These are phyloP conservation scores for Drosophila hydei DNA, from an alignment of 1,140 invertebrate genomes.

Conservation along the genomic window DNA sequence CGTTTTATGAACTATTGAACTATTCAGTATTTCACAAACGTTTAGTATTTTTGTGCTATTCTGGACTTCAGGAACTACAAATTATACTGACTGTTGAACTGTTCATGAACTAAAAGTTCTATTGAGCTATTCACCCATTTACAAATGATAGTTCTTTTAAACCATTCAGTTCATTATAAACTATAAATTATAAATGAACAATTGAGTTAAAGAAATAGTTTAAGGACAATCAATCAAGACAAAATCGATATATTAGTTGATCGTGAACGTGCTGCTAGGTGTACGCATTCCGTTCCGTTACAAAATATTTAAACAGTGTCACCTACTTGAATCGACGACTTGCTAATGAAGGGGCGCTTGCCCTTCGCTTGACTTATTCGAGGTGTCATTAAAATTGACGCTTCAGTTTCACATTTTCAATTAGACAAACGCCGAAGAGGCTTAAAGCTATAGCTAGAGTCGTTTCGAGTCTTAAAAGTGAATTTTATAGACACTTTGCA, in stretches of 20 bases:
- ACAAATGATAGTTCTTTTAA: background rate
- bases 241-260: too few relatives aligned
- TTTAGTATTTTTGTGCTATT: too few relatives aligned
- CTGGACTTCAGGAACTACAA: too few relatives aligned
- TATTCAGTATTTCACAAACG: too few relatives aligned
- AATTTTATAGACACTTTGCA: conserved; percentile 1
- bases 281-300: conserved; percentile 2
- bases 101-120: background rate
- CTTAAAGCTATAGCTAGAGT: too few relatives aligned
- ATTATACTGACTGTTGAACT: too few relatives aligned
- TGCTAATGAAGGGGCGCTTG: conserved; percentile 54
- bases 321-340: conserved; percentile 42
- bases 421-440: background rate
- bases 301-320: conserved; percentile 33
- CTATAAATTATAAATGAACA: background rate
- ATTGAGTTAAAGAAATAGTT: background rate
- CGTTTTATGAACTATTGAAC: too few relatives aligned
- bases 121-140: background rate
- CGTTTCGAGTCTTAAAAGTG: background rate
- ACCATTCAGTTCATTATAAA: background rate
- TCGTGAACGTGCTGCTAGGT: background rate
- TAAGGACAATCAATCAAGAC: too few relatives aligned
- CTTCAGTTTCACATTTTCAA: conserved; percentile 5
- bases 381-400: background rate
- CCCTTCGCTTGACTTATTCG: conserved; percentile 52